These are phyloP conservation scores for Eupithecia inturbata DNA, from an alignment of 2,888 invertebrate genomes.

Conservation along the genomic window DNA sequence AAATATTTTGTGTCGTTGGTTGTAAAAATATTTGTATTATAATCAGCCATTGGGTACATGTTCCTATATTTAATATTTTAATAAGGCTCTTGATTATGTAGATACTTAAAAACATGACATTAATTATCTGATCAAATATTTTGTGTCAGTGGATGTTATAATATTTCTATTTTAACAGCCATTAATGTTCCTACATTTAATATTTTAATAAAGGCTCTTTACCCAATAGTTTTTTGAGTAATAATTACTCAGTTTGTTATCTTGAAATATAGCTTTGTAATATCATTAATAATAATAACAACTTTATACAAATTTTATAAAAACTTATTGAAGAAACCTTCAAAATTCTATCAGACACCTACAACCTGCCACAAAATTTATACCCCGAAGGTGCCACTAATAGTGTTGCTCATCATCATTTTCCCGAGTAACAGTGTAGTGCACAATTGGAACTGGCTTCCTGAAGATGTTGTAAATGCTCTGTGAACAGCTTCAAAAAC, in stretches of 20 bases:
- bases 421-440: no score
- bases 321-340: no score
- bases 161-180: not conserved
- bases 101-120: not conserved
- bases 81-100: not conserved
- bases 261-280: not conserved
- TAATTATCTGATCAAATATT: not conserved
- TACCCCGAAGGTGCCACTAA: no score
- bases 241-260: not conserved
- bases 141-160: not conserved
- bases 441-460: no score
- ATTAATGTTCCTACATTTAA: slow-evolving; percentile 1
- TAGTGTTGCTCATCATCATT: no score
- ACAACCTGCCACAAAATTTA: no score
- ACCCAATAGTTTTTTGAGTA: not conserved
- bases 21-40: not conserved
- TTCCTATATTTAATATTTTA: not conserved
- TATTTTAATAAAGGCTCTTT: not conserved
- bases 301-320: not conserved
- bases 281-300: not conserved
- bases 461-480: no score
- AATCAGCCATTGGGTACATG: not conserved
- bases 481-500: no score
- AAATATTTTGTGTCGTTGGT: not conserved
- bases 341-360: no score